A percentile compares a stretch with the other conserved stretches of the same genome.
These are phyloP conservation scores for Myripristis murdjan DNA, from an alignment of 2,797 vertebrate genomes.

Conservation along the genomic window DNA sequence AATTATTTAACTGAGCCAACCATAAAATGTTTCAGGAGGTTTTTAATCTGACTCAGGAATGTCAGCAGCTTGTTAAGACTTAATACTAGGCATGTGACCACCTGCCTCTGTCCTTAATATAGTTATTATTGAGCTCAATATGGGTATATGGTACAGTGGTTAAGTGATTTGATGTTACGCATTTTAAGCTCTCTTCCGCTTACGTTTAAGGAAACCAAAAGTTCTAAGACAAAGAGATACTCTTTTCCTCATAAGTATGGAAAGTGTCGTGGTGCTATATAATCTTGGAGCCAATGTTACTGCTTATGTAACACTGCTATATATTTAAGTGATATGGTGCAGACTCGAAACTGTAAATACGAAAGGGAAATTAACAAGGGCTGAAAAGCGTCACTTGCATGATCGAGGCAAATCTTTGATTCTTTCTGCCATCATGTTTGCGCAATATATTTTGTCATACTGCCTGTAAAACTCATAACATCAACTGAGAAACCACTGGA, in stretches of 20 bases:
- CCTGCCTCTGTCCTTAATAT: conserved; percentile 3
- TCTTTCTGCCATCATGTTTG: background rate
- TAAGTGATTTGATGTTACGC: conserved; percentile 7
- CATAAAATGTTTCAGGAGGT: conserved; percentile 59
- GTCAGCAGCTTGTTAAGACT: conserved; percentile 33
- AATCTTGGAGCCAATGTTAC: background rate
- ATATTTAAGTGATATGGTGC: background rate
- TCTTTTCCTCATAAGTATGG: background rate
- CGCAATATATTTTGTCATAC: conserved; percentile 19
- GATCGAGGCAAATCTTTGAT: no score
- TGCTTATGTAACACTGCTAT: background rate
- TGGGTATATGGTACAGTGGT: background rate
- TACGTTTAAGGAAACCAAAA: background rate
- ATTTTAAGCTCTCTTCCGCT: background rate
- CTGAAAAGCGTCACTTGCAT: no score
- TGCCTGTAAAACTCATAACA: background rate
- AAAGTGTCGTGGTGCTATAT: conserved; percentile 40
- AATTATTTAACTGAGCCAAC: conserved; percentile 43
- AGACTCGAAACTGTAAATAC: background rate
- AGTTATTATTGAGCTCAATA: background rate
- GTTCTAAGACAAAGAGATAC: background rate
- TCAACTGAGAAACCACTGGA: conserved; percentile 11
- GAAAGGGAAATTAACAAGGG: no score
- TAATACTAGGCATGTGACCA: conserved; percentile 41
- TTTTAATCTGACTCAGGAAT: conserved; percentile 33